Percentiles rank a stretch among this genome's conserved stretches.
Conservation (phyloP, 2,797 vertebrate species). For the Enteromius trimaculatus region DNA sequence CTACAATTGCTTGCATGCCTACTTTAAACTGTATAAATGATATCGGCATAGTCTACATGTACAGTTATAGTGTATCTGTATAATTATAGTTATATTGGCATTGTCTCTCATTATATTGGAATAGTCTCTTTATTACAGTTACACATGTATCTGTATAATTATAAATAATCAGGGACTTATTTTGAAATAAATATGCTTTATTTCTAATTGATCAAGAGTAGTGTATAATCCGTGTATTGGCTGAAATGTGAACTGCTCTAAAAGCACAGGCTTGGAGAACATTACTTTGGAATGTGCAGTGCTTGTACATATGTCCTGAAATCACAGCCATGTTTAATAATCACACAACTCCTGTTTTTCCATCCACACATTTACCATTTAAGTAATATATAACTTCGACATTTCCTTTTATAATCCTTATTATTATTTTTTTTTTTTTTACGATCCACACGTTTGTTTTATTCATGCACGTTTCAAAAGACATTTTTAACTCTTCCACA, state of each 20-base stretch:
- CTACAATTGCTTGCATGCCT: neutral
- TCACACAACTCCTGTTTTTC: too few relatives aligned
- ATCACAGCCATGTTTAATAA: neutral
- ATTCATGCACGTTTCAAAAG: neutral
- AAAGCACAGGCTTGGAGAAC: neutral
- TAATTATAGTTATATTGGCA: neutral
- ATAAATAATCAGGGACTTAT: neutral
- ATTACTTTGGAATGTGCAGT: neutral
- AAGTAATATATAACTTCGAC: neutral
- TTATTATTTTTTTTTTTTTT: neutral
- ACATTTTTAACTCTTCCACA: neutral
- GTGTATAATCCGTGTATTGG: neutral
- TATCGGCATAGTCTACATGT: neutral
- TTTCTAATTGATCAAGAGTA: neutral
- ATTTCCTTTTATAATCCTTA: neutral
- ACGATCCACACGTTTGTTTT: neutral
- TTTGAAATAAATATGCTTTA: neutral
- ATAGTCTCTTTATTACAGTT: neutral
- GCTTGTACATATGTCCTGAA: neutral
- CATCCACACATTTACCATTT: neutral
- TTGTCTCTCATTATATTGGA: neutral
- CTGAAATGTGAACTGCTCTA: neutral
- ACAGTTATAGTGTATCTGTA: neutral
- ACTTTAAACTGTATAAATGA: neutral
- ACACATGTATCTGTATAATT: neutral